Base-by-base conservation (phyloP, 2,113 vertebrate genomes). In the Apeltes quadracus region DNA sequence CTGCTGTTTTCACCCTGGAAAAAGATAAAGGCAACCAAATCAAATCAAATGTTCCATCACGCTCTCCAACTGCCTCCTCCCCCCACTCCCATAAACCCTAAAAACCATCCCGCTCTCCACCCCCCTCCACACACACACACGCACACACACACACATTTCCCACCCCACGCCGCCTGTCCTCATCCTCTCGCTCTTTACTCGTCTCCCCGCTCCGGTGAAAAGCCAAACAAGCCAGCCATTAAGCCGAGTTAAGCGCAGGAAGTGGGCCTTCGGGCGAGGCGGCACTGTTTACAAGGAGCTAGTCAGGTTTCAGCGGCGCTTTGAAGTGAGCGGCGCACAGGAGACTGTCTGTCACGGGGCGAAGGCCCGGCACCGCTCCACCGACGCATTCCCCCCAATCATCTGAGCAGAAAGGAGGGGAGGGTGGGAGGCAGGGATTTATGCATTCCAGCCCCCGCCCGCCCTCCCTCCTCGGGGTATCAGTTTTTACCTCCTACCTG, bases 171-270 rank as follows among this genome's bases (percentile, higher is more conserved):
- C 57, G 55, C 78, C 50, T 68, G 81, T 79, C 83, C 72, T 80
- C 78, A 38, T 61, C 71, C 79, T 73, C 86, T 76, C 64, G 20
- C 78, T 78, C 70, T 50, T 70, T 76, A 29, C 66, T 88, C 61
- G 76, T 57, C 63, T 80, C 87, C 81, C 84, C 75, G 91, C 88
- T 87, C 79, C 82, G 57, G 75, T 81, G 90, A 84, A 88, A 91
- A 91, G 85, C 90, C 90, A 92, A 92, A 92, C 90, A 93, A 90
- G 87, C 87, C 86, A 69, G 87, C 90, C 88, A 91, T 92, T 93
- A 92, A 91, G 90, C 77, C 79, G 90, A 92, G 86, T 89, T 84
- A 90, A 91, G 90, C 83, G 82, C 93, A 93, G 93, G 91, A 93
- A 93, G 91, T 87, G 85, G 85, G 88, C 87, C 90, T 87, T 87